Conservation (phyloP, 2,888 invertebrate species). For the Salpingus planirostris region DNA sequence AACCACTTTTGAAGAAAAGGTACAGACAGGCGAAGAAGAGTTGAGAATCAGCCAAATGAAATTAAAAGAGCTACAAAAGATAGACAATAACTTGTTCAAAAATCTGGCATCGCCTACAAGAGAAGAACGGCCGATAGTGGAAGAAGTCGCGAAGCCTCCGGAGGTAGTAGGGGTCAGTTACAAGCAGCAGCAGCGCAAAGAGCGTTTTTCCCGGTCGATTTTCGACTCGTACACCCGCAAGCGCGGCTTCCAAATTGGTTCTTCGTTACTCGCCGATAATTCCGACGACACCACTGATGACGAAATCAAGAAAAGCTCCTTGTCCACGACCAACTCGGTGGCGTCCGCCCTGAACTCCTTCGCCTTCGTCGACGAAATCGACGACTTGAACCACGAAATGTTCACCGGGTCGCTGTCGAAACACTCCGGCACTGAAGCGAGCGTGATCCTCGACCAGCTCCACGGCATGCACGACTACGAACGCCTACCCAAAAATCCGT, state of each 20-base stretch:
- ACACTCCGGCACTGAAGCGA: conserved; percentile 10
- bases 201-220: too few relatives aligned
- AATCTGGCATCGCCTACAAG: too few relatives aligned
- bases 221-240: conserved; percentile 27
- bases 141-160: conserved; percentile 21
- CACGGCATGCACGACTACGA: conserved; percentile 22
- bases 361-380: conserved; percentile 23
- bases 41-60: conserved; percentile 2
- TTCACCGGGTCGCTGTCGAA: conserved; percentile 19
- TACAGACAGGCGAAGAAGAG: too few relatives aligned
- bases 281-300: conserved; percentile 16
- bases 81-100: too few relatives aligned
- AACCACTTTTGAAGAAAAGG: too few relatives aligned
- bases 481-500: conserved; percentile 17
- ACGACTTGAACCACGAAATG: conserved; percentile 22
- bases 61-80: conserved; percentile 5
- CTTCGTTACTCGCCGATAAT: conserved; percentile 19
- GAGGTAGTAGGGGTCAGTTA: conserved; percentile 29
- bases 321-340: conserved; percentile 17
- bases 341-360: conserved; percentile 20
- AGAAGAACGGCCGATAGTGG: conserved; percentile 2
- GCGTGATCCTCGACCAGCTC: conserved; percentile 20
- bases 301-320: conserved; percentile 8
- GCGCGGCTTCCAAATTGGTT: conserved; percentile 27
- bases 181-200: conserved; percentile 19